Evolutionary conservation across 2,113 vertebrate species (phyloP).

Genomic region (Zosterops lateralis): DNA sequence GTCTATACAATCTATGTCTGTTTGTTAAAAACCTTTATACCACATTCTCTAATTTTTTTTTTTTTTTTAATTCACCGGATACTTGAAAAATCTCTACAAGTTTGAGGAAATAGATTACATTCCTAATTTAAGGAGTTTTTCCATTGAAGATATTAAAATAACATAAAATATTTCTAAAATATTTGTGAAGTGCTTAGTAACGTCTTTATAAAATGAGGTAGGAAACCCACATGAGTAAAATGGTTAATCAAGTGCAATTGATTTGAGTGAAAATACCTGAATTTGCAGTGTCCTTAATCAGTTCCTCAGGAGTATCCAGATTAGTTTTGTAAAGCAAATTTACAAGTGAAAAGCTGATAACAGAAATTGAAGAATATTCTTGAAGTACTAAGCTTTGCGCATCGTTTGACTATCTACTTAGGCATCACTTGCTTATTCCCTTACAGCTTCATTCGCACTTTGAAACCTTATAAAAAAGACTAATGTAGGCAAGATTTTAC

Average conservation of each 20-base stretch:
- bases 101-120: not conserved
- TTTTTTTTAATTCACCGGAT: not conserved
- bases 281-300: not conserved
- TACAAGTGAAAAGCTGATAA: not conserved
- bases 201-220: not conserved
- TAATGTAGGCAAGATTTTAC: not conserved
- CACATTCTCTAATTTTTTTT: not conserved
- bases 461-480: not conserved
- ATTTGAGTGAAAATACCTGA: not conserved
- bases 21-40: not conserved
- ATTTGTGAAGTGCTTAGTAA: not conserved
- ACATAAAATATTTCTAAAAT: not conserved
- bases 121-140: not conserved
- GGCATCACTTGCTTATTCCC: not conserved
- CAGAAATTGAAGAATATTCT: not conserved
- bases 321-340: not conserved
- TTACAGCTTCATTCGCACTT: not conserved
- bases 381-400: not conserved
- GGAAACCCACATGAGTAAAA: not conserved
- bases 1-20: not conserved
- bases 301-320: not conserved
- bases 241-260: not conserved
- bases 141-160: not conserved
- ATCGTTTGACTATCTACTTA: not conserved
- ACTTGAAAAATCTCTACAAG: not conserved